phyloP scores from a whole-genome alignment of 2,888 invertebrate genomes.

The Acleris cristana region DNA sequence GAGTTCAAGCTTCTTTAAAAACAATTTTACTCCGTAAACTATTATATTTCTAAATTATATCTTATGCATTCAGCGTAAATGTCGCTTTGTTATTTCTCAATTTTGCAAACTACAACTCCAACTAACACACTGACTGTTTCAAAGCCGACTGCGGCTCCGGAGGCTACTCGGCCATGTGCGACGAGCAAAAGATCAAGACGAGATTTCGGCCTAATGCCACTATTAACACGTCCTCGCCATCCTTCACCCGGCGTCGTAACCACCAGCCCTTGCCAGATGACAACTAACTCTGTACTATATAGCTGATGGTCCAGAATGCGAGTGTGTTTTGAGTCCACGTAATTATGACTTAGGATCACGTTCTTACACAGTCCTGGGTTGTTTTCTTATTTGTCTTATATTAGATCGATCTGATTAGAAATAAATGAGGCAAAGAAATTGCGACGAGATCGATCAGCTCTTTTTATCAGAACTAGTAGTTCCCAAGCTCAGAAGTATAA shows the following conservation, averaged over 20 bases:
- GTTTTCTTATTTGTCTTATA: conserved; percentile 36
- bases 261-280: neutral
- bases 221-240: conserved; percentile 34
- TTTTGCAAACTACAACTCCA: neutral
- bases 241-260: conserved; percentile 18
- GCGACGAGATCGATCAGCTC: neutral
- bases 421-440: conserved; percentile 17
- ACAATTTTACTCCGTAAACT: too few species aligned
- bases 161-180: conserved; percentile 26
- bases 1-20: too few species aligned
- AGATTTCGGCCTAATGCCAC: conserved; percentile 36
- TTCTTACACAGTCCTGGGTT: conserved; percentile 19
- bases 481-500: neutral
- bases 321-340: neutral
- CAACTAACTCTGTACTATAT: neutral
- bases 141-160: conserved; percentile 6
- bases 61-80: neutral
- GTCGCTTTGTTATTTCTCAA: neutral
- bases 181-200: conserved; percentile 28
- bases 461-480: conserved; percentile 10
- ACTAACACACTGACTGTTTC: conserved; percentile 2
- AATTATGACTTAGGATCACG: conserved; percentile 32
- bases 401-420: conserved; percentile 23
- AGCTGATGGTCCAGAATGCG: neutral
- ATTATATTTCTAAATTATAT: neutral